Base-by-base conservation (phyloP, 2,113 vertebrate genomes). In the Hemiscyllium ocellatum region DNA sequence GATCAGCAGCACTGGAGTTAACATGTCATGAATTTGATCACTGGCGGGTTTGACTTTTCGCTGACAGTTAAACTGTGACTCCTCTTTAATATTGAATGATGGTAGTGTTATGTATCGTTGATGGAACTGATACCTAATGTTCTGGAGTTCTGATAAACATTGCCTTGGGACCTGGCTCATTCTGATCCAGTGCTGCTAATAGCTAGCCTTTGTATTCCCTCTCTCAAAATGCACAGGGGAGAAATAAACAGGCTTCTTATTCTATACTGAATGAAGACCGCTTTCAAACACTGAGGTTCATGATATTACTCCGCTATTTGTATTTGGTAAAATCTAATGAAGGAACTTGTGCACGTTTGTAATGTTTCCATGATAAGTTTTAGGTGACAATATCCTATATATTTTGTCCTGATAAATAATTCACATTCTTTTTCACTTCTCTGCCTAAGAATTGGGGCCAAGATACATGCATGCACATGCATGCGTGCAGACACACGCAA, bases 71-170 rank as follows among this genome's bases (percentile, higher is more conserved):
- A 37, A 65, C 52, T 61, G 50, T 37, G n/a, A 91, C 56, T 91
- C 89, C 89, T 24, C n/a, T 91, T 91, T 91, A 91, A 91, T 91
- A 66, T 91, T 91, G 29, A 56, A 65, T 65, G 56, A 61, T 29
- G 66, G 33, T 19, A n/a, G 89, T 37, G 4, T 66, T 12, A 33
- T 22, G 65, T 93, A 33, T 66, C 61, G 2, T 93, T 93, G 13
- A 20, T 19, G 5, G 6, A 66, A 37, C n/a, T 66, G 56, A 76
- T 90, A 33, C 65, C 65, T 37, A 91, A 66, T 37, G 61, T 68
- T 93, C 89, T 4, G 4, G 33, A 93, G 33, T 93, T 93, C 33
- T 93, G 89, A 66, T 68, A 93, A 93, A 42, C 33, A 68, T 61
- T 93, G 61, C 61, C n/a, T 68, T 10, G 89, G 61, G 61, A 42